Conservation (phyloP, 2,888 invertebrate genomes). For the Lasioglossum vierecki region DNA sequence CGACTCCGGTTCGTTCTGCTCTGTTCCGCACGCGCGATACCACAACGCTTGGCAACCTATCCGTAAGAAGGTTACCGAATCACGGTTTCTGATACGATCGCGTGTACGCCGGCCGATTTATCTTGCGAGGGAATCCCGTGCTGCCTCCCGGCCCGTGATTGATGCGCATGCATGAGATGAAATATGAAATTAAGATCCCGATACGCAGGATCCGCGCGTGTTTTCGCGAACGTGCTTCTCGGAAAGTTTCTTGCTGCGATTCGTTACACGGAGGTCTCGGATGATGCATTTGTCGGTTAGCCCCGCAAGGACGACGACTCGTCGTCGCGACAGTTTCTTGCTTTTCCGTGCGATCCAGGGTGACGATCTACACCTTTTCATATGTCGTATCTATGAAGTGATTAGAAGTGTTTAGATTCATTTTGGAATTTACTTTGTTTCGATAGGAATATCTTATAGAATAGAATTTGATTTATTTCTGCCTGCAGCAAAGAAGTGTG, state of each 20-base stretch:
- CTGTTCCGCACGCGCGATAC: conserved; percentile 7
- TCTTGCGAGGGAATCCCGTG: conserved; percentile 5
- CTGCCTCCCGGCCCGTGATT: conserved; percentile 25
- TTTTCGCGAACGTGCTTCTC: not conserved
- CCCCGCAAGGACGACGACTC: not conserved
- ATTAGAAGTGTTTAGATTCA: no score
- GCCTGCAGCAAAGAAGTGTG: no score
- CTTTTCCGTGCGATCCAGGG: no score
- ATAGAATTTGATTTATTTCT: no score
- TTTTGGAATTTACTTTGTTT: no score
- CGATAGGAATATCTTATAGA: no score
- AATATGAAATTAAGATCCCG: conserved; percentile 48
- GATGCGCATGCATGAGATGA: conserved; percentile 40
- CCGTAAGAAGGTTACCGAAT: conserved; percentile 38
- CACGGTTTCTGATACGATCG: conserved; percentile 39
- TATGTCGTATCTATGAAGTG: no score
- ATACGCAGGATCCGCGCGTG: not conserved
- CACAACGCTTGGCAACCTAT: conserved; percentile 31
- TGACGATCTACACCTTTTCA: no score
- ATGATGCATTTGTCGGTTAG: not conserved
- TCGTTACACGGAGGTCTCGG: not conserved
- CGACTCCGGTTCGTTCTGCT: not conserved
- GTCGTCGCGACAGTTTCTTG: no score
- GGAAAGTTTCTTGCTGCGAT: not conserved
- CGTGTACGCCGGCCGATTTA: conserved; percentile 29